These are phyloP conservation scores for Panurus biarmicus DNA, from an alignment of 2,113 vertebrate species.

Conservation along the genomic window DNA sequence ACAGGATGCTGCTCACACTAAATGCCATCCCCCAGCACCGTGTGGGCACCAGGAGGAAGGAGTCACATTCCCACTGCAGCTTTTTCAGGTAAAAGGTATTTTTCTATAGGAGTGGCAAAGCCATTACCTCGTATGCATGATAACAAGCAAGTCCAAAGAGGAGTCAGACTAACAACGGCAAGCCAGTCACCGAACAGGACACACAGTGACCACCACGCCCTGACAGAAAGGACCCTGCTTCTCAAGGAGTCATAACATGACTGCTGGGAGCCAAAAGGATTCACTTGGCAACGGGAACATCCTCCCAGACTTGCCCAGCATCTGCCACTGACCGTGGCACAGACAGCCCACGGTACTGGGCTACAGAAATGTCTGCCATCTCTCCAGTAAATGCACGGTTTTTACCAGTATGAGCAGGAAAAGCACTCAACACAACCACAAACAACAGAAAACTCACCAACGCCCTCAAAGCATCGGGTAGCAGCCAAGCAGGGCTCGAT, in stretches of 20 bases:
- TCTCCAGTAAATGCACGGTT: neutral
- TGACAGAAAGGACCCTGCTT: neutral
- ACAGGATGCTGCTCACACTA: neutral
- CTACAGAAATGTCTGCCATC: too few relatives aligned
- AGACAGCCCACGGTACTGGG: fast-evolving
- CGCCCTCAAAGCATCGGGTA: neutral
- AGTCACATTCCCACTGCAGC: neutral
- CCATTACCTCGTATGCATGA: fast-evolving
- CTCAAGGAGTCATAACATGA: neutral
- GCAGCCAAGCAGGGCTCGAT: neutral
- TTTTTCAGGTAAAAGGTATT: neutral
- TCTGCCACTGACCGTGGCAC: neutral
- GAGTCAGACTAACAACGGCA: neutral
- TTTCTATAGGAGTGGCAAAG: neutral
- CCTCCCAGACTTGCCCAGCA: neutral
- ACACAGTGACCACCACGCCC: neutral
- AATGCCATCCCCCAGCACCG: neutral
- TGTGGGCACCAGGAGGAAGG: neutral
- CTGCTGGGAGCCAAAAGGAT: neutral
- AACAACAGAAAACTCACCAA: neutral
- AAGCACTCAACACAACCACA: fast-evolving
- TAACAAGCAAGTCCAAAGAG: neutral
- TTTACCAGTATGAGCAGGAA: neutral
- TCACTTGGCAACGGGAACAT: neutral
- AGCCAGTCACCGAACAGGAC: neutral